phyloP scores from a whole-genome alignment of 2,888 invertebrate species.

The Ferrisia virgata region DNA sequence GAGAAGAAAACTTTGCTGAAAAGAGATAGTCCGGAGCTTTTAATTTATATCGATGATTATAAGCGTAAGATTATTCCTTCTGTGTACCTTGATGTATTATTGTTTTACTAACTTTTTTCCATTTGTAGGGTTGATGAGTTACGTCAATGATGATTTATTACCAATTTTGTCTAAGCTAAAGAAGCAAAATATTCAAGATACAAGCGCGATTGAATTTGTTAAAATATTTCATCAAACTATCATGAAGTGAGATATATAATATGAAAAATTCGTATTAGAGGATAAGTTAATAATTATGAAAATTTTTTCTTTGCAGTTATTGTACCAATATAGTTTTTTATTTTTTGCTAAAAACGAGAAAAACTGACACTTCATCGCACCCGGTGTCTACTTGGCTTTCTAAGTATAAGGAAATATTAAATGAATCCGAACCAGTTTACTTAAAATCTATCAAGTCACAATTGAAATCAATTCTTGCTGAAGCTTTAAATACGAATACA shows the following conservation, averaged over 20 bases:
- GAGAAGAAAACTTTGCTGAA: slow-evolving; percentile 74
- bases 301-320: slow-evolving; percentile 63
- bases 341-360: slow-evolving; percentile 75
- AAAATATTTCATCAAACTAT: slow-evolving; percentile 67
- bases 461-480: background rate
- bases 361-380: slow-evolving; percentile 71
- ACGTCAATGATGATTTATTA: slow-evolving; percentile 55
- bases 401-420: slow-evolving; percentile 72
- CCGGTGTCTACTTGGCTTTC: slow-evolving; percentile 84
- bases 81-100: background rate
- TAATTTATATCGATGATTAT: slow-evolving; percentile 73
- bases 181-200: slow-evolving; percentile 62
- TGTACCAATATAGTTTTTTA: slow-evolving; percentile 83
- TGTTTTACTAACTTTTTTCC: background rate
- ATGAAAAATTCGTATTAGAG: background rate
- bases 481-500: background rate
- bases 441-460: slow-evolving; percentile 46
- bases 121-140: background rate
- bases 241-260: slow-evolving; percentile 55
- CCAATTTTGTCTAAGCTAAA: slow-evolving; percentile 67
- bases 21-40: slow-evolving; percentile 85
- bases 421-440: slow-evolving; percentile 51
- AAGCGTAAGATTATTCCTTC: slow-evolving; percentile 53
- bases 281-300: background rate
- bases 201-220: slow-evolving; percentile 68